These are phyloP conservation scores for Margaritifera margaritifera DNA, from an alignment of 2,888 invertebrate species.

Conservation along the genomic window DNA sequence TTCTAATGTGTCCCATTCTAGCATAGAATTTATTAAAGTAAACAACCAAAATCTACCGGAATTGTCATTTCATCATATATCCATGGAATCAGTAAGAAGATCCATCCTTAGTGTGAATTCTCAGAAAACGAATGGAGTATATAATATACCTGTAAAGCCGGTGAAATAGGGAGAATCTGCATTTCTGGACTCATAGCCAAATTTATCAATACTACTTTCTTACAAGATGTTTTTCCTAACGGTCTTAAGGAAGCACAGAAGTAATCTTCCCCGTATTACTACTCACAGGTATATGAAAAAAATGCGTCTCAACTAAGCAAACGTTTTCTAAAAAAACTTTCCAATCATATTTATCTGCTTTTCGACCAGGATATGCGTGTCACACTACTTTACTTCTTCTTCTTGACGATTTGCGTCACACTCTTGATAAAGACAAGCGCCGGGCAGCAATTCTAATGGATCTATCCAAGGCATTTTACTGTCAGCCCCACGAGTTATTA, in stretches of 20 bases:
- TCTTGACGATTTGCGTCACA: neutral
- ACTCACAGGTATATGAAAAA: constrained; percentile 4
- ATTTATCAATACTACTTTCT: no score
- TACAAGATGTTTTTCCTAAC: no score
- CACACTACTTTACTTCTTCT: constrained; percentile 10
- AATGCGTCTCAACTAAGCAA: neutral
- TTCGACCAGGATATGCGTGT: constrained; percentile 8
- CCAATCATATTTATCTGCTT: no score
- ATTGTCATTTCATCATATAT: constrained; percentile 8
- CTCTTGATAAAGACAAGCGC: constrained; percentile 18
- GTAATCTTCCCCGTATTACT: neutral
- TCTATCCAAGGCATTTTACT: constrained; percentile 34
- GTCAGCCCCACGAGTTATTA: constrained; percentile 24
- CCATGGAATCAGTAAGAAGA: neutral
- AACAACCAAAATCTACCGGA: neutral
- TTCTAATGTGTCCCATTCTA: constrained; percentile 3
- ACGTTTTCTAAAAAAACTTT: neutral
- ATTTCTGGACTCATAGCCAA: constrained; percentile 4
- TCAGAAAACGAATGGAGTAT: constrained; percentile 14
- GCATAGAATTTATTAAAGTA: constrained; percentile 1
- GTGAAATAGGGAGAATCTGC: constrained; percentile 5
- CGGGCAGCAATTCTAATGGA: constrained; percentile 33
- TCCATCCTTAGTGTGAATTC: neutral
- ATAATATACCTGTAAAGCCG: constrained; percentile 15
- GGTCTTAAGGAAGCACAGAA: no score